Conservation (phyloP, 2,888 invertebrate species). For the Sturmia bella region DNA sequence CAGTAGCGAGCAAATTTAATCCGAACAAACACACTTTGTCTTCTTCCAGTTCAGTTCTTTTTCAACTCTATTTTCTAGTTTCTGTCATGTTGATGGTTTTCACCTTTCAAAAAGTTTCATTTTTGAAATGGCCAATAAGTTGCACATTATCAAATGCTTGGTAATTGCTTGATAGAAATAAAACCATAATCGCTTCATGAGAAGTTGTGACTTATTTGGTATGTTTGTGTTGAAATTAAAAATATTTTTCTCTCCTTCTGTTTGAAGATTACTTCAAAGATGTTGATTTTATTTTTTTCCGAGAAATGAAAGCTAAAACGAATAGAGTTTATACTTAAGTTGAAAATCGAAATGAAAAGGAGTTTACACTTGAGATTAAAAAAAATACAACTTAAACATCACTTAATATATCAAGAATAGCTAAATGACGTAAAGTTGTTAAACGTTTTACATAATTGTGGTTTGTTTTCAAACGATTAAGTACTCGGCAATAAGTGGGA, state of each 20-base stretch:
- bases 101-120: constrained; percentile 21
- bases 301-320: neutral
- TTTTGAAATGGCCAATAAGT: constrained; percentile 32
- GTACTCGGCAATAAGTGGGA: no score
- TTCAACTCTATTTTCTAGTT: constrained; percentile 27
- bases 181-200: constrained; percentile 54
- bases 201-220: constrained; percentile 51
- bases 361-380: no score
- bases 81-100: constrained; percentile 19
- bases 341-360: no score
- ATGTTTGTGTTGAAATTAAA: constrained; percentile 35
- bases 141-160: constrained; percentile 50
- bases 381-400: no score
- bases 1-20: no score
- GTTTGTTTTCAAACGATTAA: no score
- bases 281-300: neutral
- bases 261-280: neutral
- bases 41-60: neutral
- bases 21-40: no score
- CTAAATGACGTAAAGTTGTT: no score
- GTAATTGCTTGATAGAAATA: constrained; percentile 43
- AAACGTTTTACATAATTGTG: no score
- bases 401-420: no score
- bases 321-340: neutral
- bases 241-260: neutral